These are phyloP conservation scores for Drosophila suzukii DNA, from an alignment of 1,140 invertebrate species.

Conservation along the genomic window DNA sequence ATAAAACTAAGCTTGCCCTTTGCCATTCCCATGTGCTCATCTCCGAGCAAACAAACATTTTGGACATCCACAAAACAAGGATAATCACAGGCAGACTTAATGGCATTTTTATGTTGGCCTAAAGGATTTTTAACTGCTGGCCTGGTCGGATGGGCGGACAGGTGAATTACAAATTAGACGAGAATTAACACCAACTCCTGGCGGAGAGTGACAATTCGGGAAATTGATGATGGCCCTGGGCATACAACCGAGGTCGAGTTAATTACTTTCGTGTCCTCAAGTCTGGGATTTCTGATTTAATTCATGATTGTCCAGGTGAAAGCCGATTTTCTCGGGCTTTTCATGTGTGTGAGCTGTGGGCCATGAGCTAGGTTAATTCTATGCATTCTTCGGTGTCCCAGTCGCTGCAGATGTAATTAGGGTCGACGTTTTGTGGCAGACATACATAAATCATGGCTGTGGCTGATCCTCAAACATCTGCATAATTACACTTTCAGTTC, in stretches of 20 bases:
- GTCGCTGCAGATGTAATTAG: constrained; percentile 44
- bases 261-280: constrained; percentile 68
- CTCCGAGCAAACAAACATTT: constrained; percentile 19
- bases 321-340: constrained; percentile 30
- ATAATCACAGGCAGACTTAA: constrained; percentile 73
- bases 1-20: not conserved
- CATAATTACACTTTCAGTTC: constrained; percentile 77
- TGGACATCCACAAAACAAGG: constrained; percentile 46
- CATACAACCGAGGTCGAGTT: constrained; percentile 48
- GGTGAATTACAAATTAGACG: constrained; percentile 68
- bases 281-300: constrained; percentile 28
- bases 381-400: constrained; percentile 1
- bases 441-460: constrained; percentile 47
- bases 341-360: constrained; percentile 1
- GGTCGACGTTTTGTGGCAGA: constrained; percentile 17
- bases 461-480: constrained; percentile 60
- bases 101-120: constrained; percentile 75
- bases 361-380: constrained; percentile 7
- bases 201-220: constrained; percentile 27
- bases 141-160: constrained; percentile 38
- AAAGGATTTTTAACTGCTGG: constrained; percentile 79
- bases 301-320: constrained; percentile 37
- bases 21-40: constrained; percentile 7
- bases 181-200: constrained; percentile 55
- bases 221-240: constrained; percentile 63